Base-by-base conservation (phyloP, 2,113 vertebrate species). In the Clupea harengus region DNA sequence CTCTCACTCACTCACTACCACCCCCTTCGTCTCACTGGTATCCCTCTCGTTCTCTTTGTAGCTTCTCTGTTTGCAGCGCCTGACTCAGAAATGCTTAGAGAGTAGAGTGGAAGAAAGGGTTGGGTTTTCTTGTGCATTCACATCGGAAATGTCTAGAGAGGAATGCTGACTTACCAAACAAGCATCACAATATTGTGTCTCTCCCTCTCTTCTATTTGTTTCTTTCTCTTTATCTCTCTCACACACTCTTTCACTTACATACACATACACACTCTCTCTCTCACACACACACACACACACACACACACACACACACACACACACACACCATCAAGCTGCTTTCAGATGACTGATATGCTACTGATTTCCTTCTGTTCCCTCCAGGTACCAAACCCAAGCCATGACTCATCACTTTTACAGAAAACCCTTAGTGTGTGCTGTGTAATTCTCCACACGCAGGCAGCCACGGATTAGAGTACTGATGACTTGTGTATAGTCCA, bases 21-120 rank as follows among this genome's bases (percentile, higher is more conserved):
- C 45, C 67, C 81, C 86, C 83, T 88, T 72, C 83, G 39, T 39
- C 39, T 39, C 39, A 39, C 39, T 39, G 39, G 39, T 39, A 39
- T 39, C 39, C 39, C 39, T 39, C 39, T 39, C 39, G 39, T 39
- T 83, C 20, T 87, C 86, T 86, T n/a, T 81, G 80, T 64, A 44
- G 9, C 28, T 47, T 78, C 57, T 64, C 4, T 25, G 39, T 75
- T 86, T 57, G 75, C 47, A 39, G 25, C 57, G 32, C 45, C 78
- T 86, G 85, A 82, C 85, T 83, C 81, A 75, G 47, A 80, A 45
- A 82, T 83, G 82, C 82, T 82, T 86, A 54, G 78, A 47, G 75
- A 45, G 81, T 50, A 64, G n/a, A 78, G 85, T 82, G 54, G 81
- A 86, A 86, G 49, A 86, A 64, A 82, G 81, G 46, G 54, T 72